Evolutionary conservation across 2,113 vertebrate genomes (phyloP), one percentile per base, ranked within the genome.

Genomic region (Anarhynchus alexandrinus): DNA sequence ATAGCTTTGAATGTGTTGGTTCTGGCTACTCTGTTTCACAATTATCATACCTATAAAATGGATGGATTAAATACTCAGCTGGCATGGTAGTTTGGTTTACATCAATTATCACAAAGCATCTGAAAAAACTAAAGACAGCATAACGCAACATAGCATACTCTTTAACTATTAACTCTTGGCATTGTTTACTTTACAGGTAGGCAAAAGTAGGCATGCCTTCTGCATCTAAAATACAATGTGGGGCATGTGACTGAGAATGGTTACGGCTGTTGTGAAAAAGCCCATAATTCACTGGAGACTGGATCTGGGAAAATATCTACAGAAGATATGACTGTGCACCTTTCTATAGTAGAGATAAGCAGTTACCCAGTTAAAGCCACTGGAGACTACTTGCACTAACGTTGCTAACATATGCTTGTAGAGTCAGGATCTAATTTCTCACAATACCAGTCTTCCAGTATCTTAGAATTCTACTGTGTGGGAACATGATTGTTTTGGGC

Each of bases 401-500:
- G 34, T 49, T 76, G 40, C 70, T 77, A 93, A 54, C 94, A 80
- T 85, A 85, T 23, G 62, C 12, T 65, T 58, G 25, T 27, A 71
- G 36, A 91, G 90, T 47, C 45, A 73, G 54, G 40, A 94, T 79
- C 29, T 88, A 61, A 90, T 94, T 95, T 93, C 78, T 87, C 78
- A 79, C 52, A 57, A 45, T 65, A 82, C 82, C 70, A 91, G 0
- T n/a, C 66, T 82, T 94, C 11, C 58, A 72, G 18, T 54, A 45
- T 69, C 70, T 94, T 70, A 80, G 70, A 69, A 15, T 85, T 88
- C 84, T 54, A 8, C 54, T 82, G 43, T 32, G 54, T 90, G 66
- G 82, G 54, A 96, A 90, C 51, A 61, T 51, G 82, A 93, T 54
- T 92, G 72, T 85, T 93, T 92, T 54, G 74, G 78, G 94, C 87